A percentile compares a stretch with the other conserved stretches of the same genome.
These are phyloP conservation scores for Aurelia sp. DNA, from an alignment of 30 jellyfish, hydroid and myxozoan species.

Conservation along the genomic window DNA sequence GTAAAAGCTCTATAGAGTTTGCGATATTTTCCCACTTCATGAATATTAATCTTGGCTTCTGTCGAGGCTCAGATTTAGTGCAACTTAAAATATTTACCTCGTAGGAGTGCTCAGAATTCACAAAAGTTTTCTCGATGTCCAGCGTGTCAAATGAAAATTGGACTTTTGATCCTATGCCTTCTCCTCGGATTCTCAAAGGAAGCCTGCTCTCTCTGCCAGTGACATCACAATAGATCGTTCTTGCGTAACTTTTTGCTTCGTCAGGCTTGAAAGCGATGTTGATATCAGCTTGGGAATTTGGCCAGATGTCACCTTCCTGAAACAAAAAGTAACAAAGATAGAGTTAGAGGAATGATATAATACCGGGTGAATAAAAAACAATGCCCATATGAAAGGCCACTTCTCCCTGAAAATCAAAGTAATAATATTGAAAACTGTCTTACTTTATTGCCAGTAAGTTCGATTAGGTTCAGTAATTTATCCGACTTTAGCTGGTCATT, in stretches of 20 bases:
- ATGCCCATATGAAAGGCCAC: no score
- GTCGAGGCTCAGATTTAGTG: no score
- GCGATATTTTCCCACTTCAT: no score
- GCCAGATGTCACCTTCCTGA: conserved; percentile 99
- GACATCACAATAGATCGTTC: conserved; percentile 93
- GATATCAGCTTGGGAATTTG: conserved; percentile 88
- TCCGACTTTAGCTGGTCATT: no score
- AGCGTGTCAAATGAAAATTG: conserved; percentile 87
- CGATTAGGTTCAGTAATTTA: no score
- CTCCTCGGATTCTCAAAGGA: conserved; percentile 92
- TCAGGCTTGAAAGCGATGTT: conserved; percentile 89
- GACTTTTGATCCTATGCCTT: conserved; percentile 92
- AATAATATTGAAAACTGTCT: no score
- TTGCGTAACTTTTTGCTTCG: conserved; percentile 83
- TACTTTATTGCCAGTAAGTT: no score
- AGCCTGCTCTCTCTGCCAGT: conserved; percentile 95
- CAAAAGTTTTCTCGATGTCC: conserved; percentile 89
- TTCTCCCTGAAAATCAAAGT: no score
- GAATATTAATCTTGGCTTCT: no score
- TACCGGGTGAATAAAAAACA: no score
- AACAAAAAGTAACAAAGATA: not conserved
- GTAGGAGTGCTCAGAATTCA: conserved; percentile 88
- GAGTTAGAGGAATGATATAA: no score
- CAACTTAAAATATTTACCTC: conserved; percentile 69
- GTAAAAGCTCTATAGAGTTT: no score